Evolutionary conservation across 1,140 invertebrate species (phyloP), one percentile per base, ranked within the genome.

Genomic region (Drosophila kepulauana): DNA sequence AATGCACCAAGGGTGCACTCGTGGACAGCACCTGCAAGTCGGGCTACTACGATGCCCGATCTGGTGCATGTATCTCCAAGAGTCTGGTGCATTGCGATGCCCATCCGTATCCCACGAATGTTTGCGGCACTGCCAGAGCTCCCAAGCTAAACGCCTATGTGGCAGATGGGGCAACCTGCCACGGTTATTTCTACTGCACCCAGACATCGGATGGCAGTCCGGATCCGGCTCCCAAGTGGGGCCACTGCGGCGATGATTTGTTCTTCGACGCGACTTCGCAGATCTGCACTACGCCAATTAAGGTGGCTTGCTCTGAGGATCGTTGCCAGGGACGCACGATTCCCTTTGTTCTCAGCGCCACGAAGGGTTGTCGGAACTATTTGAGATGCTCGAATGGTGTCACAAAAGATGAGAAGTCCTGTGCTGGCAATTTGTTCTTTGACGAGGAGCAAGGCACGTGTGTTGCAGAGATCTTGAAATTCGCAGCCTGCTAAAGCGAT

Each of bases 281-380:
- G 57, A 52, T 25, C 0, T 91, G 90, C 49, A 48, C 35, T 0
- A 1, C 16, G 7, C 78, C 72, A 48, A 77, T 52, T 5, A 33
- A 8, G 52, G 82, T 91, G 0, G 15, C 5, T n/a, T 91, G 90
- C 62, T 6, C 20, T 1, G 58, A 76, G 48, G 86, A 91, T 77
- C 89, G 90, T 15, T 91, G 90, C 51, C 82, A 90, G 43, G 90
- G 90, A 13, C 85, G 86, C 13, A 70, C 76, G 1, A 6, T 61
- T 0, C 57, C 48, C 1, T 88, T 79, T 43, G 90, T 85, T 0
- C 16, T 79, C 0, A 87, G 80, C 43, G 10, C 10, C 6, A 79
- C 52, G 1, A 51, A 46, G 11, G 90, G 90, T 5, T 91, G 90
- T 38, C 75, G 81, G 0, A 28, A 82, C 41, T 91, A 91, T 64